Evolutionary conservation across 1,140 invertebrate genomes (phyloP).

Genomic region (Teleopsis dalmanni): DNA sequence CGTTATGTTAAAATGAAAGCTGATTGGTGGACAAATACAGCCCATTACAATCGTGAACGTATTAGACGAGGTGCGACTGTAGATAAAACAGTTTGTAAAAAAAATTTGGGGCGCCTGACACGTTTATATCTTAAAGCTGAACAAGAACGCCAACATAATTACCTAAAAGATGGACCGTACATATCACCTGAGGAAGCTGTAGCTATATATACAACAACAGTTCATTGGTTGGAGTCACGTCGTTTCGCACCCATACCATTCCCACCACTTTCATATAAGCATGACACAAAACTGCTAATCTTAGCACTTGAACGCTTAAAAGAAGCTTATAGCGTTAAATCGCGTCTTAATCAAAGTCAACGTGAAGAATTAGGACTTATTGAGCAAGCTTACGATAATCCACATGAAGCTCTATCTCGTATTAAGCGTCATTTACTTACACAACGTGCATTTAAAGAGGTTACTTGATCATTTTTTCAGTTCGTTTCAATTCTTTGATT

Average conservation of each 20-base stretch:
- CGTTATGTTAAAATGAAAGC: constrained; percentile 99
- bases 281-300: constrained; percentile 97
- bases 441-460: constrained; percentile 97
- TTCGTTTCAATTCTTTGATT: background rate
- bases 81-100: constrained; percentile 99
- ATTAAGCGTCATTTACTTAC: constrained; percentile 99
- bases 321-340: constrained; percentile 99
- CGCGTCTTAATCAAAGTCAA: constrained; percentile 96
- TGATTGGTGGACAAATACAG: constrained; percentile 99
- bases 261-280: constrained; percentile 97
- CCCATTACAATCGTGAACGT: constrained; percentile 97
- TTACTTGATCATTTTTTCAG: constrained; percentile 34
- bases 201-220: constrained; percentile 98
- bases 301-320: constrained; percentile 93
- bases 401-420: constrained; percentile 95
- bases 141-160: constrained; percentile 98
- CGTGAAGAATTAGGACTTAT: constrained; percentile 97
- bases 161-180: constrained; percentile 98
- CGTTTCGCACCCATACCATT: constrained; percentile 98
- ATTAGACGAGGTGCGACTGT: constrained; percentile 89
- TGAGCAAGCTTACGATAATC: constrained; percentile 99
- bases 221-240: constrained; percentile 97
- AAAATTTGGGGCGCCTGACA: constrained; percentile 95
- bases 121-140: constrained; percentile 96
- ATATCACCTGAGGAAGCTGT: constrained; percentile 99